phyloP scores from a whole-genome alignment of 2,888 invertebrate species.

The Eumerus sabulonum region DNA sequence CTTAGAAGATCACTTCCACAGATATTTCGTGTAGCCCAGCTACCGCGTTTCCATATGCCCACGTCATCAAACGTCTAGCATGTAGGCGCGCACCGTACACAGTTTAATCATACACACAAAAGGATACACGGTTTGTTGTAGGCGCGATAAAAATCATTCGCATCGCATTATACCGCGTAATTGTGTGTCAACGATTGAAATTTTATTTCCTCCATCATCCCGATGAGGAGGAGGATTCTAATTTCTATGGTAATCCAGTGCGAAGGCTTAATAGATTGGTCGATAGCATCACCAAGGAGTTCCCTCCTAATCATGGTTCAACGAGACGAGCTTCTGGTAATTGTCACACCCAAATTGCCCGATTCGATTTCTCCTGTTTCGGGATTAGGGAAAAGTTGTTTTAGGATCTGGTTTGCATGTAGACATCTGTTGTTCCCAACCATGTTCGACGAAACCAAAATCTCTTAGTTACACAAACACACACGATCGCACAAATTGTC shows the following conservation, averaged over 20 bases:
- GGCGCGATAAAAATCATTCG: slow-evolving; percentile 19
- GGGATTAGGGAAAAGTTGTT: no score
- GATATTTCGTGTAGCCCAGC: no score
- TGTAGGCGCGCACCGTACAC: no score
- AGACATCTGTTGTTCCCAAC: slow-evolving; percentile 37
- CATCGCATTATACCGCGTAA: slow-evolving; percentile 22
- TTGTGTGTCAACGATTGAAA: slow-evolving; percentile 17
- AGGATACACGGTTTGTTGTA: no score
- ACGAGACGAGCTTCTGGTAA: no score
- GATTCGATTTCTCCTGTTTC: no score
- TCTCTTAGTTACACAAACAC: slow-evolving; percentile 54
- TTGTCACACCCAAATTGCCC: no score
- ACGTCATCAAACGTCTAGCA: no score
- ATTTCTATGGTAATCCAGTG: slow-evolving; percentile 21
- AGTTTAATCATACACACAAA: no score
- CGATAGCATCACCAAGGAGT: background rate
- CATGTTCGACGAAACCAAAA: slow-evolving; percentile 43
- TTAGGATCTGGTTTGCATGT: background rate
- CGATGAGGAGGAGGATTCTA: background rate
- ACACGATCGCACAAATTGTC: slow-evolving; percentile 20
- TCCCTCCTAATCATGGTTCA: no score
- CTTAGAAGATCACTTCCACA: slow-evolving; percentile 4
- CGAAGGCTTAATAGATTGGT: no score
- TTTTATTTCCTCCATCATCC: background rate
- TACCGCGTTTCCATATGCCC: background rate